A percentile compares a stretch with the other conserved stretches of the same genome.
phyloP scores from a whole-genome alignment of 2,888 invertebrate species.

The Anarsia innoxiella region DNA sequence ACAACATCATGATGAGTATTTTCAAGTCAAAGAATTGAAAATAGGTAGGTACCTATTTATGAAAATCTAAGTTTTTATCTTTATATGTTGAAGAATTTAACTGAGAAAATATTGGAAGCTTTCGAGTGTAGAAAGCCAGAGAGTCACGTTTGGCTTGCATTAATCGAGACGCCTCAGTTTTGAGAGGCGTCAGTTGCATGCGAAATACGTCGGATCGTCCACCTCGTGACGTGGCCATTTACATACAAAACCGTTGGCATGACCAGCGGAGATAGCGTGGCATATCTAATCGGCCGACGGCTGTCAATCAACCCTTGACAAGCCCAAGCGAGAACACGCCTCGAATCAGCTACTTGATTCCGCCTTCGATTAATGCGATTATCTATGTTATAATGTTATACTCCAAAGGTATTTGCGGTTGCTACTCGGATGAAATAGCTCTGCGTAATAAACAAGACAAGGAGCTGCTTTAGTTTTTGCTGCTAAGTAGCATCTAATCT shows the following conservation, averaged over 20 bases:
- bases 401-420: background rate
- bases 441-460: no score
- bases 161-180: constrained; percentile 30
- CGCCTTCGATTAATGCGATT: constrained; percentile 27
- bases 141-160: constrained; percentile 34
- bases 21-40: no score
- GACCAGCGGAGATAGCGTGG: constrained; percentile 57
- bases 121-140: no score
- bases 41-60: no score
- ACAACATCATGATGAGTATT: no score
- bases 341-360: constrained; percentile 42
- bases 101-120: no score
- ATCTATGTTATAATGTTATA: constrained; percentile 6
- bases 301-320: constrained; percentile 55
- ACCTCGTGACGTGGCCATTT: constrained; percentile 49
- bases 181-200: constrained; percentile 40
- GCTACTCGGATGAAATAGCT: no score
- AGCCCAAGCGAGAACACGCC: constrained; percentile 42
- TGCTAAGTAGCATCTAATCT: no score
- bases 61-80: no score
- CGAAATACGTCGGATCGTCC: constrained; percentile 37
- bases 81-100: no score
- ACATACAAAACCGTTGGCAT: constrained; percentile 62
- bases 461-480: no score
- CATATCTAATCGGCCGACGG: constrained; percentile 62